Base-by-base conservation (phyloP, 2,797 vertebrate species). In the Acropternis orthonyx region DNA sequence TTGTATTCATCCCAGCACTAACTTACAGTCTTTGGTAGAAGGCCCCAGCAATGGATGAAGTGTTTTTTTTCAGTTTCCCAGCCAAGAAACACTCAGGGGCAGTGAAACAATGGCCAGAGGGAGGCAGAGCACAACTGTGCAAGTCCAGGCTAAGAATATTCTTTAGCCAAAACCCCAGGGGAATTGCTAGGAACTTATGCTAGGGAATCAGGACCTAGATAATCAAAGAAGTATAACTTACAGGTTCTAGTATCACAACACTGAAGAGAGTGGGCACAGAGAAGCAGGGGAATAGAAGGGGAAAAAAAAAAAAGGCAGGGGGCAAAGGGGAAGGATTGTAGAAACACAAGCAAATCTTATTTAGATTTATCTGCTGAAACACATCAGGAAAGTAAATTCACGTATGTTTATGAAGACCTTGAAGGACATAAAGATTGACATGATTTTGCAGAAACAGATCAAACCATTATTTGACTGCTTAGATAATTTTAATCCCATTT, bases 361-460 rank as follows among this genome's bases (percentile, higher is more conserved):
- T 69, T 55, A 51, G 15, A 68, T 44, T 67, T 24, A 32, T 14
- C 24, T 95, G 27, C 28, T 83, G 20, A 88, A 93, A 77, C 19
- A 36, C 34, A 85, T 36, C 14, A 81, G 6, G 36, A 84, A 14
- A 75, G 20, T 66, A 88, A 80, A 87, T 51, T 59, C 26, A 63
- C 7, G 11, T 8, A 17, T 30, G 27, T 27, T 85, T 56, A 77
- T 43, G 27, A 52, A 65, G 15, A 80, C 51, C 17, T 18, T 59
- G 41, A 89, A 55, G 30, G 17, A 59, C 32, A 76, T 9, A 27
- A 89, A 77, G 2, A 15, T 19, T 76, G 34, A 84, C 14, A 22
- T 30, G 34, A 48, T 58, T 82, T 77, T 89, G 14, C 24, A 85
- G 56, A 94, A 92, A 83, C 32, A 63, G 21, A 80, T 66, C 28